Conservation (phyloP, 2,113 vertebrate species). For the Atractosteus spatula region DNA sequence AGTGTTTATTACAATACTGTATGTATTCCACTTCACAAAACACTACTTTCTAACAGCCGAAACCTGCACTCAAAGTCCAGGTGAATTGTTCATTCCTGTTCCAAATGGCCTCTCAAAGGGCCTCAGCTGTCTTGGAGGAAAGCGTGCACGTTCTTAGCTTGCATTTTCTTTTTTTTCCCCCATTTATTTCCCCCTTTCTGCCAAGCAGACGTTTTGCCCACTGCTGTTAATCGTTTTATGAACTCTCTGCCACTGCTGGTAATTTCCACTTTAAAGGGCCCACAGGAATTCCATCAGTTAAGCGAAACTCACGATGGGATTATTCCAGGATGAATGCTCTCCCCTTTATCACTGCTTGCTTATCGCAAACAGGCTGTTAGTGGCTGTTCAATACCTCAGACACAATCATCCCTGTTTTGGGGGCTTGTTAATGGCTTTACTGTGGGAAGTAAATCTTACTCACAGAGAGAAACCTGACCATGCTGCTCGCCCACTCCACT, state of each 20-base stretch:
- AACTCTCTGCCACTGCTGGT: slow-evolving; percentile 12
- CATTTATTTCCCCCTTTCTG: no score
- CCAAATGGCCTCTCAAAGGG: no score
- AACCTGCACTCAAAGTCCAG: no score
- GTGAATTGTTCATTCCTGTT: no score
- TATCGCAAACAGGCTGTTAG: background rate
- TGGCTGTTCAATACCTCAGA: background rate
- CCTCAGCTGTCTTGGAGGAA: no score
- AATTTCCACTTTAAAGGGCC: slow-evolving; percentile 26
- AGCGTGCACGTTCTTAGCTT: no score
- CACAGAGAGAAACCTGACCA: background rate
- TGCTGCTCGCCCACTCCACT: background rate
- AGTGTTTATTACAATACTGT: no score
- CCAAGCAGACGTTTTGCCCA: no score
- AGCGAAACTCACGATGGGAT: slow-evolving; percentile 19
- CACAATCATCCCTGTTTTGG: slow-evolving; percentile 3
- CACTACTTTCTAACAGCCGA: no score
- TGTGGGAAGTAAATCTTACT: slow-evolving; percentile 1
- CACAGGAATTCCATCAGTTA: slow-evolving; percentile 31
- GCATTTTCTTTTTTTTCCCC: no score
- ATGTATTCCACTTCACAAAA: no score
- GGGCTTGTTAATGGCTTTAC: slow-evolving; percentile 14
- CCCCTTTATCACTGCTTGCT: background rate
- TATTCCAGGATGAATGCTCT: background rate
- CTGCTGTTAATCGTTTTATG: no score